Evolutionary conservation across 2,797 vertebrate species (phyloP).

Genomic region (Argya squamiceps): DNA sequence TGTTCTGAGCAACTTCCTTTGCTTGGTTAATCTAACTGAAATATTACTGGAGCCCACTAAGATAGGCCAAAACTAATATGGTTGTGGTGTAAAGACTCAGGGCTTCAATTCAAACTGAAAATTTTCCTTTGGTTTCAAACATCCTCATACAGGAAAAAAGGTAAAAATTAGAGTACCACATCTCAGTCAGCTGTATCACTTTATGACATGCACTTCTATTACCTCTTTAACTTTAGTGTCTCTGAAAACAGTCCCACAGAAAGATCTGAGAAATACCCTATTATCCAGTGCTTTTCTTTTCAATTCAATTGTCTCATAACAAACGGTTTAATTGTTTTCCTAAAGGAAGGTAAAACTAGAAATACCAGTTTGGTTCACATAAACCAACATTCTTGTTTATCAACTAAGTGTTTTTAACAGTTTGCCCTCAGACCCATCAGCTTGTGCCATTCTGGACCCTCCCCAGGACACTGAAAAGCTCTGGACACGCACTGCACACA

Average conservation of each 20-base stretch:
- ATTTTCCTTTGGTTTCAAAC: not conserved
- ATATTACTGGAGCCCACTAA: not conserved
- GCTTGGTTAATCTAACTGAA: not conserved
- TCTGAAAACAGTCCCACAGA: not conserved
- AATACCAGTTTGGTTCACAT: not conserved
- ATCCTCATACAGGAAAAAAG: not conserved
- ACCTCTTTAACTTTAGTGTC: not conserved
- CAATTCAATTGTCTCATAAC: not conserved
- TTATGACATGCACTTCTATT: not conserved
- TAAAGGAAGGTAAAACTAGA: not conserved
- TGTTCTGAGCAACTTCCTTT: not conserved
- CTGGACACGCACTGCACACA: not conserved
- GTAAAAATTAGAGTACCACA: not conserved
- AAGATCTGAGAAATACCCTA: not conserved
- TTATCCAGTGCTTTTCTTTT: not conserved
- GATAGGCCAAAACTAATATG: not conserved
- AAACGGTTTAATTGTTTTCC: not conserved
- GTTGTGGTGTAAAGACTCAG: not conserved
- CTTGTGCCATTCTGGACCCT: not conserved
- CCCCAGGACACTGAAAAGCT: not conserved
- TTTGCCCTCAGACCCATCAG: not conserved
- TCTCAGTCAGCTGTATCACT: not conserved
- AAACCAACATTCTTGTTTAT: not conserved
- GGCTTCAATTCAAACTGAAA: not conserved
- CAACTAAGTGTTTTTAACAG: not conserved